Evolutionary conservation across 1,140 invertebrate species (phyloP).

Genomic region (Pachypeltis micranthus): DNA sequence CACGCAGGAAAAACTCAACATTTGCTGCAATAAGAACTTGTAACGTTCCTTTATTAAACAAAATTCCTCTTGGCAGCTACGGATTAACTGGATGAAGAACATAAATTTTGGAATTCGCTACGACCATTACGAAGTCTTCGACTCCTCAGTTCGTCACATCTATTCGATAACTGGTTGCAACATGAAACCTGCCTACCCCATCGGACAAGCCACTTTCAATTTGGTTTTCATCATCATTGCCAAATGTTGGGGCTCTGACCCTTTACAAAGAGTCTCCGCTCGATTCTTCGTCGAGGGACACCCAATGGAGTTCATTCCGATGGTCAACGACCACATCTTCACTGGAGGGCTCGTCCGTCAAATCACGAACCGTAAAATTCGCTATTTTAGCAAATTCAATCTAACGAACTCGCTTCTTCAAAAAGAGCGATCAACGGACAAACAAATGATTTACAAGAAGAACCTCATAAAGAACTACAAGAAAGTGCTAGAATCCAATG

Average conservation of each 20-base stretch:
- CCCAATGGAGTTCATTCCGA: not conserved
- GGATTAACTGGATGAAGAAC: not conserved
- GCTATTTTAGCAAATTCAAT: not conserved
- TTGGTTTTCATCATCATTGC: constrained; percentile 1
- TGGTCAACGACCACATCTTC: not conserved
- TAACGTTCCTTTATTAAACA: too few relatives aligned
- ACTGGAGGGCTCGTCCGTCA: not conserved
- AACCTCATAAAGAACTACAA: not conserved
- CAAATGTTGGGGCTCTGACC: not conserved
- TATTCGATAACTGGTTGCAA: not conserved
- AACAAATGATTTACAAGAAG: not conserved
- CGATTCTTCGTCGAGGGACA: not conserved
- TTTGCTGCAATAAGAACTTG: too few relatives aligned
- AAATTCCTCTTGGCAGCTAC: too few relatives aligned
- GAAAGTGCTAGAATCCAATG: not conserved
- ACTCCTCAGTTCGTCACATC: not conserved
- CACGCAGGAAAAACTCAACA: too few relatives aligned
- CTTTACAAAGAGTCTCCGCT: not conserved
- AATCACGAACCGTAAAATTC: not conserved
- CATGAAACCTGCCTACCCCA: not conserved
- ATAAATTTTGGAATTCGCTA: not conserved
- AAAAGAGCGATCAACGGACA: not conserved
- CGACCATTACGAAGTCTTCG: not conserved
- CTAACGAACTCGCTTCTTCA: not conserved
- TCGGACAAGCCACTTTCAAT: not conserved